Evolutionary conservation across 1,140 invertebrate species (phyloP), one percentile per base, ranked within the genome.

Genomic region (Bilobella aurantiaca): DNA sequence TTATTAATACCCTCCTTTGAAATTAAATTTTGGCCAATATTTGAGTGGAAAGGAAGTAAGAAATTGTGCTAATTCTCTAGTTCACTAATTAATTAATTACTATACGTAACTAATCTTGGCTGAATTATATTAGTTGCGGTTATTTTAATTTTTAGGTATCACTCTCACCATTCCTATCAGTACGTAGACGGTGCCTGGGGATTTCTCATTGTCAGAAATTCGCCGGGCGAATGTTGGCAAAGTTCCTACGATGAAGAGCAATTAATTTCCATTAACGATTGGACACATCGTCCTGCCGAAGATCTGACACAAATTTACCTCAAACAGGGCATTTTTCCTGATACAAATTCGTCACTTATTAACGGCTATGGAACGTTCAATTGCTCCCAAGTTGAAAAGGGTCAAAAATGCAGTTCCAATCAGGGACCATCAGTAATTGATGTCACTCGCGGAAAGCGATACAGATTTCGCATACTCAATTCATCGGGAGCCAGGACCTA

Each of bases 181-280:
- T 67, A 67, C 32, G 59, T 53, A 2, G 65, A 67, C 28, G 65
- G 65, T 2, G 32, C 61, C 21, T 67, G 65, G 65, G 65, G 65
- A 18, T 21, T 42, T 23, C 18, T 67, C 2, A 31, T 67, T 18
- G 49, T 67, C 27, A 21, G 30, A 16, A 31, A 42, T 47, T 14
- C 5, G 1, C 59, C 29, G 32, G 53, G 57, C 32, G 61, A 67
- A 31, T n/a, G 18, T 21, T 66, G 34, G 25, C 1, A 30, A 25
- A 18, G 34, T 32, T 16, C 3, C 3, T 67, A 67, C 30, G 60
- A 62, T 47, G 65, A 56, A n/a, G 60, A 63, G 5, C 1, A 27
- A 18, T 8, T 12, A 8, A 58, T 67, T 14, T 47, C 60, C 27
- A 27, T 67, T 2, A 63, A 31, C 42, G 65, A 67, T 46, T 67